Base-by-base conservation (phyloP, 1,140 invertebrate genomes). In the Drosophila oshimai region DNA sequence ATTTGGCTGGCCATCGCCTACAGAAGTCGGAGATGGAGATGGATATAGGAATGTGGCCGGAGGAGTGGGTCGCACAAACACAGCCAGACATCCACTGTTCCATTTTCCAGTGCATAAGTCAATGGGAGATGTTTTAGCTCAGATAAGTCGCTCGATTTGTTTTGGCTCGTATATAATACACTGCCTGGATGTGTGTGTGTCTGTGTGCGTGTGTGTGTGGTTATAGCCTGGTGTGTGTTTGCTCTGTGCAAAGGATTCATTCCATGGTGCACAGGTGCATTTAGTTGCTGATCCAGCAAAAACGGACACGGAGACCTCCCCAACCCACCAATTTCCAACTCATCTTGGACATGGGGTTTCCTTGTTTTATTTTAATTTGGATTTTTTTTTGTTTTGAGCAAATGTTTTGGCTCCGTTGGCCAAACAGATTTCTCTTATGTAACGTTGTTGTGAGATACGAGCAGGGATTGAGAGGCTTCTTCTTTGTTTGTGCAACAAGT, bases 141-240 rank as follows among this genome's bases (percentile, higher is more conserved):
- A 87, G 80, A 86, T 87, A 86, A 87, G 81, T 87, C 73, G 81
- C 81, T 77, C 81, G 81, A 86, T 86, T 87, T 86, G 81, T 87
- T 87, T 86, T 87, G 81, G 61, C 71, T 67, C 65, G 49, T 73
- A 78, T 73, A 67, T 53, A 60, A 69, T 62, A 62, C 53, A 34
- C 45, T 28, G 13, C 18, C 49, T 71, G 29, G 58, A 33, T 39
- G 9, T 49, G 17, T 49, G 31, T 69, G 20, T 50, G 42, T 57
- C 31, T 61, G 42, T 57, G 49, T 34, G 12, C 13, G n/a, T 37
- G 41, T 34, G 24, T 39, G 29, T 34, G 6, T 44, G 70, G 49
- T 42, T 74, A 24, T 57, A 12, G 41, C 22, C 41, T n/a, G n/a
- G n/a, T n/a, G 62, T 71, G 62, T 81, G 78, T 83, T 83, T 83